Evolutionary conservation across 1,140 invertebrate species (phyloP).

Genomic region (Solen grandis): DNA sequence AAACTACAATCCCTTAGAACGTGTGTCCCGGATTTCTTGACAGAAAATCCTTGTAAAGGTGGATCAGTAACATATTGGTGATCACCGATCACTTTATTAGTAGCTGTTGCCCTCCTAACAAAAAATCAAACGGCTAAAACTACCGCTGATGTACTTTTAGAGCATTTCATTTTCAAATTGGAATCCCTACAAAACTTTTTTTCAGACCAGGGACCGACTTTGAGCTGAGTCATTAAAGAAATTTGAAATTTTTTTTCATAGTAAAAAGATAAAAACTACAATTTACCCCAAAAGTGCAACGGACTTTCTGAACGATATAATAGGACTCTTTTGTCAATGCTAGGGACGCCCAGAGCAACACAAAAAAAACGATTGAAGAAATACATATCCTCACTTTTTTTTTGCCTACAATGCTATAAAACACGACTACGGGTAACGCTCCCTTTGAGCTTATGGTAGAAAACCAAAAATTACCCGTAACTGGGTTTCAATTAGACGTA

Average conservation of each 20-base stretch:
- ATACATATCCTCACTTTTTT: background rate
- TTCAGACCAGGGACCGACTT: slow-evolving; percentile 37
- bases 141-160: slow-evolving; percentile 29
- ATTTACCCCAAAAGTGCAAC: slow-evolving; percentile 37
- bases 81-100: slow-evolving; percentile 47
- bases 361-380: slow-evolving; percentile 53
- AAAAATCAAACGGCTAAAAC: slow-evolving; percentile 46
- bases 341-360: slow-evolving; percentile 1
- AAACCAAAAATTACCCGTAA: background rate
- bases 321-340: slow-evolving; percentile 19
- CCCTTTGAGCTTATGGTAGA: slow-evolving; percentile 19
- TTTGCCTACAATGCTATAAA: slow-evolving; percentile 10
- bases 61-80: slow-evolving; percentile 31
- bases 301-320: background rate
- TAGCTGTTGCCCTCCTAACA: slow-evolving; percentile 29
- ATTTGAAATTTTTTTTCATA: slow-evolving; percentile 4
- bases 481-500: background rate
- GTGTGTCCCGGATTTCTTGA: slow-evolving; percentile 22
- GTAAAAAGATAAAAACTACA: slow-evolving; percentile 27
- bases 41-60: slow-evolving; percentile 24
- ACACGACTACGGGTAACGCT: background rate
- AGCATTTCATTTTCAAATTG: slow-evolving; percentile 23
- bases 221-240: slow-evolving; percentile 25
- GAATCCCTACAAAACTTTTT: slow-evolving; percentile 5
- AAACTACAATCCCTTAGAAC: background rate